Evolutionary conservation across 2,113 vertebrate species (phyloP).

Genomic region (Equus przewalskii): DNA sequence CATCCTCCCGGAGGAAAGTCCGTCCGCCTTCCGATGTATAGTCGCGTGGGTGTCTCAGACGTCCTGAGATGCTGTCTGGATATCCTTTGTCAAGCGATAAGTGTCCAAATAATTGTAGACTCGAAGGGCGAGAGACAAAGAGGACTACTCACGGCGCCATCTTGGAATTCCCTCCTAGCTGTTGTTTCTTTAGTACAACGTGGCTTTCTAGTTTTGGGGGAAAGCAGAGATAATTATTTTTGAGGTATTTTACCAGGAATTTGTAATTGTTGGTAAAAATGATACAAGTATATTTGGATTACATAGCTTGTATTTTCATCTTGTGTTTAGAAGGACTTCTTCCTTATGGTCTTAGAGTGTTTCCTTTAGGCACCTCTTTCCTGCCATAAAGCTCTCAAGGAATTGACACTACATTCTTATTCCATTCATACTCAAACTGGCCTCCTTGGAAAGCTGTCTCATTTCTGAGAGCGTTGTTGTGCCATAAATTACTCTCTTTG

Average conservation of each 20-base stretch:
- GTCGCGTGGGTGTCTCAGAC: too few species aligned
- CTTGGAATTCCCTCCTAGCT: too few species aligned
- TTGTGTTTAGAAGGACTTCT: neutral
- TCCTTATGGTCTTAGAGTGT: neutral
- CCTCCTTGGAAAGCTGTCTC: constrained; percentile 45
- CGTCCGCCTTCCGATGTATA: too few species aligned
- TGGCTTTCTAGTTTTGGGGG: neutral
- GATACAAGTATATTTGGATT: neutral
- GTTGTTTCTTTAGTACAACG: neutral
- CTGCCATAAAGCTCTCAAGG: neutral
- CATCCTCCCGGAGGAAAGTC: too few species aligned
- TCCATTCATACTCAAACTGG: neutral
- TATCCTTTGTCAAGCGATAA: too few species aligned
- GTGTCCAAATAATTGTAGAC: too few species aligned
- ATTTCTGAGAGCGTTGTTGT: constrained; percentile 33
- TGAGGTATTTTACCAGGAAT: neutral
- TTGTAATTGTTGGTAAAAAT: constrained; percentile 46
- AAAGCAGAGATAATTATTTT: neutral
- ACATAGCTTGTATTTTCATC: neutral
- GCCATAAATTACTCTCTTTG: constrained; percentile 7
- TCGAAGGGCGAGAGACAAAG: too few species aligned
- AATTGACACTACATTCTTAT: constrained; percentile 1
- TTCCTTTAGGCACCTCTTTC: constrained; percentile 38
- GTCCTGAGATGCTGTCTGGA: too few species aligned
- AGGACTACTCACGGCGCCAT: too few species aligned